Evolutionary conservation across 2,888 invertebrate species (phyloP).

Genomic region (Spicauda simplicius): DNA sequence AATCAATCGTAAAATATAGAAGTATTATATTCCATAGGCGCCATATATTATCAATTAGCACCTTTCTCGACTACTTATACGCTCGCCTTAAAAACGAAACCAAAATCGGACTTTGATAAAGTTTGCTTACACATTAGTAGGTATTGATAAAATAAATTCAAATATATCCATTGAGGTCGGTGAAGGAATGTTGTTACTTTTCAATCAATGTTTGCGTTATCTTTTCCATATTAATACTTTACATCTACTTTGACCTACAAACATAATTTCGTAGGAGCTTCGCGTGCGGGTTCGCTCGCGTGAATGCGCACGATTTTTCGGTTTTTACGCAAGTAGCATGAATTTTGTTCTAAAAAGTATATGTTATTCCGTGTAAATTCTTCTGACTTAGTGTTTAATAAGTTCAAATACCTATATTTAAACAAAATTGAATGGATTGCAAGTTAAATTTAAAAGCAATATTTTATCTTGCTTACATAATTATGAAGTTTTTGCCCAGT

Average conservation of each 20-base stretch:
- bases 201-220: neutral
- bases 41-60: neutral
- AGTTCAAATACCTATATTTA: too few species aligned
- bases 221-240: neutral
- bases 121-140: slow-evolving; percentile 18
- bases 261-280: neutral
- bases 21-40: neutral
- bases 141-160: slow-evolving; percentile 5
- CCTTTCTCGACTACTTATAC: neutral
- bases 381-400: too few species aligned
- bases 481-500: too few species aligned
- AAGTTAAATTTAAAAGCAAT: too few species aligned
- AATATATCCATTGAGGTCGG: neutral
- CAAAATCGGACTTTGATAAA: slow-evolving; percentile 9
- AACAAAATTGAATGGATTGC: too few species aligned
- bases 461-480: too few species aligned
- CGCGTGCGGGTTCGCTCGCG: too few species aligned
- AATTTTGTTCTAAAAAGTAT: too few species aligned
- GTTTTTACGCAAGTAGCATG: too few species aligned
- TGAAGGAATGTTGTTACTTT: slow-evolving; percentile 4
- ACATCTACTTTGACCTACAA: neutral
- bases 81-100: slow-evolving; percentile 1
- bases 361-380: too few species aligned
- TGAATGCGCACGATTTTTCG: too few species aligned
- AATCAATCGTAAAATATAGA: too few species aligned